Base-by-base conservation (phyloP, 1,140 invertebrate genomes). In the Meteorus sp. region DNA sequence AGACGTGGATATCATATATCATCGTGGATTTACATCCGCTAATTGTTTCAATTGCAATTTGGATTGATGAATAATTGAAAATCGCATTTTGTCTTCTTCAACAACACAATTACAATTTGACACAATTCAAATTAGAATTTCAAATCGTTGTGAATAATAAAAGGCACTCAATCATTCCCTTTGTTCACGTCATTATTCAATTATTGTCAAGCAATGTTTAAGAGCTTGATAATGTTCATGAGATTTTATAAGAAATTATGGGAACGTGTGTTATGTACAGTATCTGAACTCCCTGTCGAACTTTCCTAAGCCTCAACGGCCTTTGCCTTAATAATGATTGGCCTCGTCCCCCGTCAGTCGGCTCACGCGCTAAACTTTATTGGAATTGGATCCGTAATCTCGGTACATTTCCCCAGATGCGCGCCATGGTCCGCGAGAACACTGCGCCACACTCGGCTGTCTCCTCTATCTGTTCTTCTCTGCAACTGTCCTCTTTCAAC, bases 381-480 rank as follows among this genome's bases (percentile, higher is more conserved):
- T 73, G 74, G 76, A 76, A 78, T 73, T 75, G 76, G 72, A 74
- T 71, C 69, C 70, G 74, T 75, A 73, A 76, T 74, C 75, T 75
- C 68, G 64, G 68, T 67, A 73, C 67, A 75, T 75, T 76, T 76
- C 72, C 72, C 72, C 64, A 70, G 70, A 75, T 74, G 68, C 70
- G 52, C 43, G n/a, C 15, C 44, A 37, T 17, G 11, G 39, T 4
- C 45, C 47, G 44, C 25, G 41, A 55, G 33, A 69, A 61, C 61
- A n/a, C n/a, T n/a, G n/a, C n/a, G n/a, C n/a, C n/a, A n/a, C n/a
- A n/a, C n/a, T n/a, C n/a, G n/a, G 57, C 52, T 63, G 61, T 55
- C 56, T 39, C 31, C 50, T 17, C 45, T 15, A 50, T 60, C 50
- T 53, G 63, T 59, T 62, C 55, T 48, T 29, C 15, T 11, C 41